Evolutionary conservation across 2,888 invertebrate species (phyloP), one percentile per base, ranked within the genome.

Genomic region (Mesorhabditis belari): DNA sequence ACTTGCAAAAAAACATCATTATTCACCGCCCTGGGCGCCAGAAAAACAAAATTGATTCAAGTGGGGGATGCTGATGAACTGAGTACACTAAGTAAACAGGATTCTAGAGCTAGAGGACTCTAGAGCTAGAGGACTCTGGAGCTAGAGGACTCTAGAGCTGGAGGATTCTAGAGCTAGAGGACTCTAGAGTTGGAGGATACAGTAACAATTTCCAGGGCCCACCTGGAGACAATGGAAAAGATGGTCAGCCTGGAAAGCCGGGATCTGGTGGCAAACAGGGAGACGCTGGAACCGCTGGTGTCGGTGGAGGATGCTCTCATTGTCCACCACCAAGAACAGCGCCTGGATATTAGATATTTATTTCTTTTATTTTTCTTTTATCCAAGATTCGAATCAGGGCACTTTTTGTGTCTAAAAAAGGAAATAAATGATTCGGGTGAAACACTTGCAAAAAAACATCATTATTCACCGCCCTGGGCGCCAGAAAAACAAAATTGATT

Each of bases 141-240:
- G 12, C 53, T 63, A 19, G 73, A 71, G 61, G 73, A 77, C n/a
- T 73, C 76, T 51, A 79, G 78, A 71, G 66, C 62, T 28, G 67
- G 67, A 50, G 70, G n/a, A n/a, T n/a, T n/a, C n/a, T n/a, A n/a
- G 12, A 35, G 12, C n/a, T 35, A n/a, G n/a, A n/a, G n/a, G 67
- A 63, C 70, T 66, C 53, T 64, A 63, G 56, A 66, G 70, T n/a
- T n/a, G n/a, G n/a, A n/a, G n/a, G n/a, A n/a, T n/a, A n/a, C n/a
- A n/a, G n/a, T n/a, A n/a, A n/a, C n/a, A n/a, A n/a, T n/a, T n/a
- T n/a, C n/a, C n/a, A n/a, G 63, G n/a, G n/a, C n/a, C 66, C 67
- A 58, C 51, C 62, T 4, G 70, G 67, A 66, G 44, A 35, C 44
- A 35, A 35, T 17, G 68, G 70, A 52, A 27, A 49, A 55, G 70